Base-by-base conservation (phyloP, 2,797 vertebrate genomes). In the Hipposideros larvatus region DNA sequence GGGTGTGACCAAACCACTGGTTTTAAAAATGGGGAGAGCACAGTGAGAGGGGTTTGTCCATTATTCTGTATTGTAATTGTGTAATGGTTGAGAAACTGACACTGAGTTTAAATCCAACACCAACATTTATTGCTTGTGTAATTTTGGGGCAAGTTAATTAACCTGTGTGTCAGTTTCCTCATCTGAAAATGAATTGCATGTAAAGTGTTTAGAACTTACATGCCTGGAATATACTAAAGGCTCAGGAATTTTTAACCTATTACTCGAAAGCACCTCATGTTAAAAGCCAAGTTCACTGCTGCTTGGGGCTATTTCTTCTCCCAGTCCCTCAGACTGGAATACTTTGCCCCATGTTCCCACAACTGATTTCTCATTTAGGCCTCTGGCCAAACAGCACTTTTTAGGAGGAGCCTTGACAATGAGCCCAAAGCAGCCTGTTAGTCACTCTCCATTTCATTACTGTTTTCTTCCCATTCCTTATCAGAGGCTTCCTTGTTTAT, bases 1-100 rank as follows among this genome's bases (percentile, higher is more conserved):
- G 99, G 1, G 99, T 99, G 97, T 99, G 99, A 94, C 24, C 59
- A 61, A 61, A 28, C 26, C 59, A 83, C 19, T 79, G 26, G 37
- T 75, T 84, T 46, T 71, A 46, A 77, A 57, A 61, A 53, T 18
- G 22, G 41, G 11, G 3, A 51, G 5, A 26, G 15, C 66, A 37
- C 51, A 65, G n/a, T 46, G 90, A 57, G 43, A 86, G 78, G 63
- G 28, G 11, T 24, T 55, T 87, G 14, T 66, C 21, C 34, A 31
- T 34, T 57, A 63, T 22, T 80, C 16, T 18, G 11, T 37, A 59
- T 24, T 46, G 13, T 34, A 16, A 48, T 46, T 66, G 22, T 59
- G 51, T 71, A 43, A 79, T 31, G 1, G 41, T 9, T 59, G 51
- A 79, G 59, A 51, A 83, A 87, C 28, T 16, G 41, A 46, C 21